Evolutionary conservation across 1,140 invertebrate genomes (phyloP).

Genomic region (Bombus terrestris): DNA sequence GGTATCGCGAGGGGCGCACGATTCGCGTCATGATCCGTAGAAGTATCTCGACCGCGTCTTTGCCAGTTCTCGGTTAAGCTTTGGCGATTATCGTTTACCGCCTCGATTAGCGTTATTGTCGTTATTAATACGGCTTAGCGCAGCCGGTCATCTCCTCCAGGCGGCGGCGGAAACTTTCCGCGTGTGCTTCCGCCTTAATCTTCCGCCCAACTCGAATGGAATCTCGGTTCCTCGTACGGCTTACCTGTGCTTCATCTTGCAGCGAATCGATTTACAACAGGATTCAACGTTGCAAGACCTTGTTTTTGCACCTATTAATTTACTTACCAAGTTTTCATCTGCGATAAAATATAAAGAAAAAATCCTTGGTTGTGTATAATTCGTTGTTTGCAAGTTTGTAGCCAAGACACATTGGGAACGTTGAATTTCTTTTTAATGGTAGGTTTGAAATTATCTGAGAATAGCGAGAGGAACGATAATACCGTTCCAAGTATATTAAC

Average conservation of each 20-base stretch:
- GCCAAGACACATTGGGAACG: no score
- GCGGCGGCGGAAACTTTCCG: conserved; percentile 26
- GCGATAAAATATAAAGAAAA: no score
- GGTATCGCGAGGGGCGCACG: background rate
- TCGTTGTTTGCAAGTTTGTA: no score
- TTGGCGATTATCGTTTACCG: conserved; percentile 57
- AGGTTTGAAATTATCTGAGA: no score
- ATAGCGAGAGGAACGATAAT: no score
- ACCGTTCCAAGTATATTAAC: no score
- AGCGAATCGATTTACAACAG: background rate
- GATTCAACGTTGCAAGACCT: no score
- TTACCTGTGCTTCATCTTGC: conserved; percentile 13
- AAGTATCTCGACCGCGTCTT: background rate
- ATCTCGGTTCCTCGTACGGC: background rate
- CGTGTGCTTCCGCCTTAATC: conserved; percentile 10
- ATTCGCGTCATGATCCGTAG: background rate
- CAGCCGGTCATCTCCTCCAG: conserved; percentile 11
- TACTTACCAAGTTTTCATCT: no score
- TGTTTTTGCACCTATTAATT: no score
- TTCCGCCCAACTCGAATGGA: background rate
- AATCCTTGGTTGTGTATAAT: no score
- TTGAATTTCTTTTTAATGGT: no score
- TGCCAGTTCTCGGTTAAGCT: background rate
- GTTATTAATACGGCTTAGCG: conserved; percentile 66
- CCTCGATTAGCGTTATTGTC: conserved; percentile 64